Base-by-base conservation (phyloP, 2,888 invertebrate species). In the Poecilobothrus nobilitatus region DNA sequence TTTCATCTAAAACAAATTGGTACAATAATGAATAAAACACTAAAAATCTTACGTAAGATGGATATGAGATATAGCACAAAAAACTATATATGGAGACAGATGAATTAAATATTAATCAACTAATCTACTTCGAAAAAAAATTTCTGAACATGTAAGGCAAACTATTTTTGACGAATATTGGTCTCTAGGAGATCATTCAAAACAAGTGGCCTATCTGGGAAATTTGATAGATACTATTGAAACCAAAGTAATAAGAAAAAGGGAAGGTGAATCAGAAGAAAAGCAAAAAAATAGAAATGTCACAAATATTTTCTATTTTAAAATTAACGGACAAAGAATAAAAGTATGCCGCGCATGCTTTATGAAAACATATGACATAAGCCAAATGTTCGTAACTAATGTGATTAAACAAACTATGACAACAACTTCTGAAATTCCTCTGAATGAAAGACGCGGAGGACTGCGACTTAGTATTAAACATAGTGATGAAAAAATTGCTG, bases 381-480 rank as follows among this genome's bases (percentile, higher is more conserved):
- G 61, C n/a, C n/a, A 62, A 62, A 62, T 62, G 61, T 62, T 62
- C 20, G 61, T 62, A 20, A n/a, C 61, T 20, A 62, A 62, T 62
- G 61, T 62, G 8, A 62, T 62, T 20, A 62, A 18, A n/a, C 8
- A 62, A 62, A 62, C 61, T 62, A 20, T 37, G 61, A 18, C 20
- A 5, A n/a, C n/a, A n/a, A n/a, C n/a, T 20, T 20, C 61, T 20
- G n/a, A 5, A 20, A 20, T n/a, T n/a, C n/a, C 20, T 20, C 61
- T 20, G 20, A 3, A 20, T 2, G 3, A 62, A 2, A 62, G 15
- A 2, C 5, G 61, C 15, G 61, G 61, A 61, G 61, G 61, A 61
- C n/a, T 61, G 12, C 61, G 61, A 61, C 61, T 61, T n/a, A 61
- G n/a, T 15, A 15, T 61, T n/a, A 61, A 61, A 12, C 7, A 61